Percentiles rank a stretch among this genome's conserved stretches.
Conservation (phyloP, 2,888 invertebrate species). For the Arctia plantaginis region DNA sequence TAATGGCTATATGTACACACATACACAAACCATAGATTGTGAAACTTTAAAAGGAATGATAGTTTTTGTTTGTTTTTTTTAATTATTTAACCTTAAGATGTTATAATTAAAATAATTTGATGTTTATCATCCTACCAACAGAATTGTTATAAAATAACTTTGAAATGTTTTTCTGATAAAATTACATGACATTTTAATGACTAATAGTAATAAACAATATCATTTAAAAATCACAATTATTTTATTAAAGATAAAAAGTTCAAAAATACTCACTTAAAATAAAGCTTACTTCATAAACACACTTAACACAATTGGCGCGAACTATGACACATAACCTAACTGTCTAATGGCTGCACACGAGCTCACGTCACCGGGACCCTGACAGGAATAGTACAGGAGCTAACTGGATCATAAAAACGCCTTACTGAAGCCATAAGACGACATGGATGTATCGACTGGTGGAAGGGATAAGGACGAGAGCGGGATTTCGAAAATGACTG, state of each 20-base stretch:
- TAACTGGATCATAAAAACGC: conserved; percentile 69
- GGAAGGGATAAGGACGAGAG: conserved; percentile 6
- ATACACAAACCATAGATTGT: too few species aligned
- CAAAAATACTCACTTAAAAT: conserved; percentile 40
- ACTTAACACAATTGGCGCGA: conserved; percentile 66
- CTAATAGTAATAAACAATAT: not conserved
- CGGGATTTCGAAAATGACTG: not conserved
- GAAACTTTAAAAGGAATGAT: too few species aligned
- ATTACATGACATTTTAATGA: not conserved
- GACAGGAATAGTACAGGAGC: conserved; percentile 75
- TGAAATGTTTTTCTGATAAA: not conserved
- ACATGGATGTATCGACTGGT: conserved; percentile 24
- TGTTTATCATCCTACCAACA: not conserved
- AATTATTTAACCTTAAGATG: too few species aligned
- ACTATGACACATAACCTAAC: conserved; percentile 71
- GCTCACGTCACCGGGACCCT: conserved; percentile 64
- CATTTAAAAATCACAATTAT: not conserved
- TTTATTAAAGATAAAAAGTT: not conserved
- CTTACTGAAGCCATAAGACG: conserved; percentile 60
- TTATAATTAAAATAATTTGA: too few species aligned
- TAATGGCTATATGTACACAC: too few species aligned
- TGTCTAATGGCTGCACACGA: conserved; percentile 61
- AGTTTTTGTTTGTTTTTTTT: too few species aligned
- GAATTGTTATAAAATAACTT: not conserved
- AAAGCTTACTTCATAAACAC: conserved; percentile 43